phyloP scores from a whole-genome alignment of 2,888 invertebrate species.

The Micoletzkya japonica region DNA sequence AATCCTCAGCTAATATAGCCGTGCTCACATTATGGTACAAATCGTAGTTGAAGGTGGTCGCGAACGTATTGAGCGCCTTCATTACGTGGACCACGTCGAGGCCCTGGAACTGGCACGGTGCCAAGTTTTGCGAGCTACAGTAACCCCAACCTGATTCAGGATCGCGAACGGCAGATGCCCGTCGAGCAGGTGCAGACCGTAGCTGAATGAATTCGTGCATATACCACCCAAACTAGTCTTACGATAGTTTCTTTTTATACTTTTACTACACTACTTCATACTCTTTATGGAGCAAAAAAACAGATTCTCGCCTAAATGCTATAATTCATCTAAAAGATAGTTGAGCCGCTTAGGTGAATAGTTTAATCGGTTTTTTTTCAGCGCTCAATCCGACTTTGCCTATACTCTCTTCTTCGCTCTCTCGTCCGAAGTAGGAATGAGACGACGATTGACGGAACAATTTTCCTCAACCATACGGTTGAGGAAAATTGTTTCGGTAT shows the following conservation, averaged over 20 bases:
- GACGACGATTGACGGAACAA: background rate
- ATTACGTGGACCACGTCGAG: slow-evolving; percentile 94
- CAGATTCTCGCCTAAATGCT: too few species aligned
- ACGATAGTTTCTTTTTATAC: too few species aligned
- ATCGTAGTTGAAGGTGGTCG: slow-evolving; percentile 89
- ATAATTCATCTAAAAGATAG: too few species aligned
- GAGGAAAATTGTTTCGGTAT: background rate
- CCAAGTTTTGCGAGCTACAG: too few species aligned
- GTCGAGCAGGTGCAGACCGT: slow-evolving; percentile 67
- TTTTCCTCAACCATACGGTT: background rate
- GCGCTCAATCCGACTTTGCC: too few species aligned
- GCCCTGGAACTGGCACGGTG: too few species aligned
- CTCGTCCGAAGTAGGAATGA: background rate
- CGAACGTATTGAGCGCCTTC: slow-evolving; percentile 92
- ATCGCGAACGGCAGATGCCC: slow-evolving; percentile 94
- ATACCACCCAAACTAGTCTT: too few species aligned
- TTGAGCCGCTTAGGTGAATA: too few species aligned
- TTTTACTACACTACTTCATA: background rate
- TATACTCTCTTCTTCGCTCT: too few species aligned
- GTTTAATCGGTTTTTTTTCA: too few species aligned
- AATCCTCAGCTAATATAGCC: background rate
- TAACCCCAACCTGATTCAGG: too few species aligned
- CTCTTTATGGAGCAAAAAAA: background rate
- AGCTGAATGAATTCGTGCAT: slow-evolving; percentile 16
- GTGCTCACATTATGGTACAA: slow-evolving; percentile 66